Conservation (phyloP, 2,113 vertebrate genomes). For the Microcebus ravelobensis region DNA sequence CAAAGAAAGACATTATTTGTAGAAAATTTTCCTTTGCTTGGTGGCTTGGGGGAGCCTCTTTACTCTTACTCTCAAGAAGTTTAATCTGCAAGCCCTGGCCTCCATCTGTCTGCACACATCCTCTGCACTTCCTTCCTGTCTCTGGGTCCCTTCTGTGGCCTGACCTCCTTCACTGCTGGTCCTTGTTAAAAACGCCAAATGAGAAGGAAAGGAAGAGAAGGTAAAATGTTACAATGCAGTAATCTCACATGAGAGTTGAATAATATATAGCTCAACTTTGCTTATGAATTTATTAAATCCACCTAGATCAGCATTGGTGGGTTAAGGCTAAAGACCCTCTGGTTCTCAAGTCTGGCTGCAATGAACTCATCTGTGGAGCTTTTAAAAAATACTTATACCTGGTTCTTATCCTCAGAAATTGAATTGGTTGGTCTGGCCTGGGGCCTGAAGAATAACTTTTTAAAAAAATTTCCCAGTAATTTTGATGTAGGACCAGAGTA, state of each 20-base stretch:
- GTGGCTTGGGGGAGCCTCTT: not conserved
- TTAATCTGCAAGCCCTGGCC: not conserved
- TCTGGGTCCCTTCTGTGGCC: not conserved
- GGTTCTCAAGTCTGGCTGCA: not conserved
- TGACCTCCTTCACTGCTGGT: not conserved
- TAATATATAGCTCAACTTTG: not conserved
- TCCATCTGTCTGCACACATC: not conserved
- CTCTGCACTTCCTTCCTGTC: not conserved
- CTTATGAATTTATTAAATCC: not conserved
- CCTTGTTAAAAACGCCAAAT: not conserved
- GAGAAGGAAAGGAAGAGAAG: not conserved
- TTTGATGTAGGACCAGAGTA: not conserved
- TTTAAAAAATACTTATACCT: not conserved
- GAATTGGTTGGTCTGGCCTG: not conserved
- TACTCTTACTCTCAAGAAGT: not conserved
- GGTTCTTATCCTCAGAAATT: not conserved
- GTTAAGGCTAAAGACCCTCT: not conserved
- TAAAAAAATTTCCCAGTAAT: not conserved
- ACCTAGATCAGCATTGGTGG: not conserved
- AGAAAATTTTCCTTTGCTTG: constrained; percentile 1
- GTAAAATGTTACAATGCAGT: not conserved
- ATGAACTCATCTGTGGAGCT: not conserved
- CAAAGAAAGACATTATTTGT: not conserved
- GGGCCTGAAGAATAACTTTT: not conserved
- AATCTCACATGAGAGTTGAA: not conserved